These are phyloP conservation scores for Epicauta chinensis DNA, from an alignment of 1,140 invertebrate genomes.

Conservation along the genomic window DNA sequence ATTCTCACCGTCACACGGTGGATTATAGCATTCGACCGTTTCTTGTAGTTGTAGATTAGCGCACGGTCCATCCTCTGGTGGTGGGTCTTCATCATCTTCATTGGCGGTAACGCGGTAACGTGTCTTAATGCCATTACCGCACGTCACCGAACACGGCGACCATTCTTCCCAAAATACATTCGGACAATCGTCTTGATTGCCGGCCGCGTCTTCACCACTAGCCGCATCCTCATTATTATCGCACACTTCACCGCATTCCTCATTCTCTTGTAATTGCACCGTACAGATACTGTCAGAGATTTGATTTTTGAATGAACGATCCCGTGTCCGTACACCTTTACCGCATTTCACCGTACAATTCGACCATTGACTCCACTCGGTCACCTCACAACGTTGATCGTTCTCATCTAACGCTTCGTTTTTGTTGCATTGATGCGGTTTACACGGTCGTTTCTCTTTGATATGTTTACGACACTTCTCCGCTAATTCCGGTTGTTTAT, in stretches of 20 bases:
- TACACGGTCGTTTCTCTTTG: not conserved
- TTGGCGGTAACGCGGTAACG: conserved; percentile 18
- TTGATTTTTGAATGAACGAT: not conserved
- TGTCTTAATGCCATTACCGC: conserved; percentile 60
- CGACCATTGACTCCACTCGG: conserved; percentile 1
- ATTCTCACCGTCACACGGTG: conserved; percentile 2
- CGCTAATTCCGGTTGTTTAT: conserved; percentile 6
- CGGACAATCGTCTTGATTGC: conserved; percentile 16
- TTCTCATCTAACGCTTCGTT: not conserved
- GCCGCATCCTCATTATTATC: conserved; percentile 1
- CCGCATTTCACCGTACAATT: not conserved
- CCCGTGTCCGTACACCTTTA: not conserved
- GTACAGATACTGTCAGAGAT: not conserved
- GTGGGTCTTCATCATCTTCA: conserved; percentile 34
- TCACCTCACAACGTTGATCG: not conserved
- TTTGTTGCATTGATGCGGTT: not conserved
- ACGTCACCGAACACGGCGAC: conserved; percentile 69
- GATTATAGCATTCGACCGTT: conserved; percentile 39
- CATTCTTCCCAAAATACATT: conserved; percentile 61
- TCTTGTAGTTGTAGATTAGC: conserved; percentile 34
- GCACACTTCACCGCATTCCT: conserved; percentile 18
- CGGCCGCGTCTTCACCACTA: too few species aligned
- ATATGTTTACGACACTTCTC: conserved; percentile 3
- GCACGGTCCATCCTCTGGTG: conserved; percentile 7
- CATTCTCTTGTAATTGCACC: conserved; percentile 15